Evolutionary conservation across 2,888 invertebrate species (phyloP), one percentile per base, ranked within the genome.

Genomic region (Trimorus sp.): DNA sequence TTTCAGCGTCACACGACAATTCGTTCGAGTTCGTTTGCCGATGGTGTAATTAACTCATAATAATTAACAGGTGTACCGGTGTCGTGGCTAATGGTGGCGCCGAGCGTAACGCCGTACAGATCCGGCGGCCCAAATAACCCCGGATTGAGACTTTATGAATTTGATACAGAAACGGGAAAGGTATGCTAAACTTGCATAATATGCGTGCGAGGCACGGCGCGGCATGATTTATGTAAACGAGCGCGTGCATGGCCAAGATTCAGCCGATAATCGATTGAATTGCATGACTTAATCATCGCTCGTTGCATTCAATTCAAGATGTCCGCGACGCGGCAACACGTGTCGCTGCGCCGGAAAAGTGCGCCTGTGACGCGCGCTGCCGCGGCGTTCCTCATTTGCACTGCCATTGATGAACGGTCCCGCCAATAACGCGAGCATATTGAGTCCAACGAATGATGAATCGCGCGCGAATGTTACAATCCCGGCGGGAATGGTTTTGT

Each of bases 31-130:
- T 49, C n/a, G 15, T 49, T 69, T 54, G 1, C 58, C 56, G 36
- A 37, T 49, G 56, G 40, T 66, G 54, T 68, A 66, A 62, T 76
- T 59, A 68, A 68, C 54, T 62, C 11, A 16, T 48, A 60, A 76
- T 68, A 42, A 69, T 83, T 70, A 36, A 74, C 92, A 97, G 97
- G 96, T 89, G 94, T 94, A 83, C 97, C 98, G 26, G 95, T 97
- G 59, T 97, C 97, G 7, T 97, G 97, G 95, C 95, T 96, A 84
- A 95, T 98, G 92, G 93, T 98, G 89, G 96, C 98, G 40, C 98
- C 98, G 26, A 96, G 98, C 53, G 95, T 98, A 84, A 97, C 97
- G 76, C 98, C 98, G 0, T 95, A 96, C 92, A 95, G 95, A 71
- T 94, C 94, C 45, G 94, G 95, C 56, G 95, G 96, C 51, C 94